Evolutionary conservation across 2,797 vertebrate species (phyloP), one percentile per base, ranked within the genome.

Genomic region (Chaetodon trifasciatus): DNA sequence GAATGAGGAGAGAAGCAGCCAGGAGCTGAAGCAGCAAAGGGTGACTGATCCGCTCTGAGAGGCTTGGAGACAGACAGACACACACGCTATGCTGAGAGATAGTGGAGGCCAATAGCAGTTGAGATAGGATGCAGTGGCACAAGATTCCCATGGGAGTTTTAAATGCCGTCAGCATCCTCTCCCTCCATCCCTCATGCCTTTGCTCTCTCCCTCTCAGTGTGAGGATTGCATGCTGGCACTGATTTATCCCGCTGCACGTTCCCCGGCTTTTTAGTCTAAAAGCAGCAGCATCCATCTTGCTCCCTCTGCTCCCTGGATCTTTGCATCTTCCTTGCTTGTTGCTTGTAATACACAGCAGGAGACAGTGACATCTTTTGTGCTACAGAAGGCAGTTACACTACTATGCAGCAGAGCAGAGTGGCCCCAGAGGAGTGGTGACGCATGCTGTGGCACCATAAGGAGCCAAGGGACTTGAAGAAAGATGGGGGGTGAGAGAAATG

Each of bases 11-110:
- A 80, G 82, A 86, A 87, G 88, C 82, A 87, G 88, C 79, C 82
- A 88, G 88, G 74, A 92, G 94, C 94, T 96, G 92, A 94, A 94
- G 91, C 93, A 94, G 93, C 93, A 95, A 90, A 93, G 91, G 92
- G 91, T 91, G 93, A 95, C 94, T 96, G 94, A 94, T 95, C 94
- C 85, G 85, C 91, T 92, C 93, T 83, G 84, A 94, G 90, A 87
- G 88, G 90, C 89, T 92, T 88, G 83, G 82, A 93, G 85, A 93
- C 78, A 88, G 86, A 87, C 81, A 84, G 82, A 86, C 87, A 91
- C 83, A 83, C 88, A 90, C 64, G 75, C 88, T 75, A 85, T 47
- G 74, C 83, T 81, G 81, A 88, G 82, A 85, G 82, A 92, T 82
- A 86, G 86, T 32, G 64, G 76, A 83, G 91, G 89, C 89, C 92